Base-by-base conservation (phyloP, 2,888 invertebrate genomes). In the Latrodectus elegans region DNA sequence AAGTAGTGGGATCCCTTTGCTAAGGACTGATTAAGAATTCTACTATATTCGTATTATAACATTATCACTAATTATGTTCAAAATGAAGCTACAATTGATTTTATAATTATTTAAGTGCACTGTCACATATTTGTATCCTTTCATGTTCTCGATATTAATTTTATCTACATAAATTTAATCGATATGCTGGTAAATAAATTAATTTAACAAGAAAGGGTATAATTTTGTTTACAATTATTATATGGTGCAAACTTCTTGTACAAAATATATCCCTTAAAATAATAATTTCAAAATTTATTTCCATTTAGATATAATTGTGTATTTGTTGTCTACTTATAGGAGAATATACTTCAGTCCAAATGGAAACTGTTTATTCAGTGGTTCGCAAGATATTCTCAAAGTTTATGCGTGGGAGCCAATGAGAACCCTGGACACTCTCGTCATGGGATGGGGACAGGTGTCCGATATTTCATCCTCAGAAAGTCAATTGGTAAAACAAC, bases 321-420 rank as follows among this genome's bases (percentile, higher is more conserved):
- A 38, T 38, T 38, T 38, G 4, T 38, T 38, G 38, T 38, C 4
- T 67, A 12, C 15, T 85, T 82, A 91, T 91, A 94, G 95, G 91
- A 95, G 95, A 92, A 94, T 97, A 92, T 94, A 94, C 92, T 97
- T 97, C 92, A 97, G 97, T 93, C 96, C 96, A 80, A 96, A 96
- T 91, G 99, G 98, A 9, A 95, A 95, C 91, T 97, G 97, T 91
- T 93, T 99, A 84, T 96, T 97, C 92, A 95, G 96, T 89, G 97
- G 97, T 88, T 95, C 96, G 79, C 94, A 95, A 91, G 97, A 97
- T 91, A 95, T 95, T 78, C 93, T 99, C 90, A 96, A 97, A 93
- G 96, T 98, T 71, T 95, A 97, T 91, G 97, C 96, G 68, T 98
- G 98, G 98, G 99, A 99, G 92, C 99, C 99, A 12, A 95, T 96